Conservation (phyloP, 2,113 vertebrate genomes). For the Forbesichthys papilliferus region DNA sequence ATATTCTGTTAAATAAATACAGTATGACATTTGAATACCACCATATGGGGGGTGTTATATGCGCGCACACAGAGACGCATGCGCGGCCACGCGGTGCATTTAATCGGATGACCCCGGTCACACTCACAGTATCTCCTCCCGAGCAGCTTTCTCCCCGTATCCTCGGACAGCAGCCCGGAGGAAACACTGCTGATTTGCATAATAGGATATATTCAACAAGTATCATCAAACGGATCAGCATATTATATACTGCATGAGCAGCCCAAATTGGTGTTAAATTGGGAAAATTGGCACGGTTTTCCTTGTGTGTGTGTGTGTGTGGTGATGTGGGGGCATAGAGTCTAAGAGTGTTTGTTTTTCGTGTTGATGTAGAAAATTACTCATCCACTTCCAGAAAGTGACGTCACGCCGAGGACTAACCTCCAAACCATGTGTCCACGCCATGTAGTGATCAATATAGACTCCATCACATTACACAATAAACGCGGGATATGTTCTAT, state of each 20-base stretch:
- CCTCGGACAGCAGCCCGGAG: slow-evolving; percentile 5
- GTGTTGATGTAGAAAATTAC: no score
- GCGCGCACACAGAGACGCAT: no score
- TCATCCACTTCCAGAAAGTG: no score
- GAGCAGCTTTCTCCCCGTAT: slow-evolving; percentile 4
- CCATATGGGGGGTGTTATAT: no score
- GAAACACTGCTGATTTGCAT: slow-evolving; percentile 51
- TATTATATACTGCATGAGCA: slow-evolving; percentile 39
- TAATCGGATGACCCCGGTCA: not conserved
- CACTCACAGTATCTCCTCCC: slow-evolving; percentile 25
- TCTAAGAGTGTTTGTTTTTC: not conserved
- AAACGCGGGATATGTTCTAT: no score
- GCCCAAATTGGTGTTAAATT: slow-evolving; percentile 56
- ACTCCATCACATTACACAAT: no score
- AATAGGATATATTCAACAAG: slow-evolving; percentile 46
- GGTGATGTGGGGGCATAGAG: not conserved
- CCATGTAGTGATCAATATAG: no score
- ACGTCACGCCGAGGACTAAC: no score
- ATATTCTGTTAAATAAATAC: no score
- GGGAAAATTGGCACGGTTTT: slow-evolving; percentile 21
- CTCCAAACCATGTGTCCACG: no score
- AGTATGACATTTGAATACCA: no score
- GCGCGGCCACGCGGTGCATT: not conserved
- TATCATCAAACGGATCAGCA: slow-evolving; percentile 59
- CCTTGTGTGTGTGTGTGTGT: not conserved